Evolutionary conservation across 2,888 invertebrate genomes (phyloP), one percentile per base, ranked within the genome.

Genomic region (Calameuta pallipes): DNA sequence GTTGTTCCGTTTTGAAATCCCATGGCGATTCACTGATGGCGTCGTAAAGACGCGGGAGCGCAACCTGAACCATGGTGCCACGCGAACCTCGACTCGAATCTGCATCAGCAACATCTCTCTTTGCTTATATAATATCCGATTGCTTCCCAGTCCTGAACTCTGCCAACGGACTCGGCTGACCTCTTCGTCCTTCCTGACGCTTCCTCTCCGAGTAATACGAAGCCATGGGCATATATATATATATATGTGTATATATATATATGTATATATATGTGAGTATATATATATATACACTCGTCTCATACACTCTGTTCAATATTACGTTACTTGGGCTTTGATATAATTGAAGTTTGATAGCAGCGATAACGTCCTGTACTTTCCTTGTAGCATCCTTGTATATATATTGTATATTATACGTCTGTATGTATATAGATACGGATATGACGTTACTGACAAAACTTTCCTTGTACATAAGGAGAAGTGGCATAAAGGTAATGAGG

Each of bases 101-200:
- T 82, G 80, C 85, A 78, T 77, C 78, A 83, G 83, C 80, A 74
- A 82, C 82, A 82, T 71, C 76, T 71, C 75, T 77, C 75, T 79
- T 82, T 84, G 81, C 86, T 86, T 85, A 85, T 83, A 85, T 86
- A 86, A 89, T 87, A 88, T 88, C 88, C 86, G 79, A 85, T 88
- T 87, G 86, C 87, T 80, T 80, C 56, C 80, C 80, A 82, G 80
- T 83, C 81, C 82, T 41, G 80, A 83, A 84, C 85, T 84, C 87
- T 87, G 71, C 71, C 71, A 71, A 71, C 71, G 71, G 31, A 71
- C 71, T 71, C 33, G 13, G 71, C 82, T 86, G 86, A 85, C 87
- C 86, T 85, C 83, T 82, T 81, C 76, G 80, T 80, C 80, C 77
- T 78, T 80, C 80, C 82, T 77, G 79, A 78, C 82, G 80, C 82